phyloP scores from a whole-genome alignment of 1,140 invertebrate species.

The Drosophila kepulauana region DNA sequence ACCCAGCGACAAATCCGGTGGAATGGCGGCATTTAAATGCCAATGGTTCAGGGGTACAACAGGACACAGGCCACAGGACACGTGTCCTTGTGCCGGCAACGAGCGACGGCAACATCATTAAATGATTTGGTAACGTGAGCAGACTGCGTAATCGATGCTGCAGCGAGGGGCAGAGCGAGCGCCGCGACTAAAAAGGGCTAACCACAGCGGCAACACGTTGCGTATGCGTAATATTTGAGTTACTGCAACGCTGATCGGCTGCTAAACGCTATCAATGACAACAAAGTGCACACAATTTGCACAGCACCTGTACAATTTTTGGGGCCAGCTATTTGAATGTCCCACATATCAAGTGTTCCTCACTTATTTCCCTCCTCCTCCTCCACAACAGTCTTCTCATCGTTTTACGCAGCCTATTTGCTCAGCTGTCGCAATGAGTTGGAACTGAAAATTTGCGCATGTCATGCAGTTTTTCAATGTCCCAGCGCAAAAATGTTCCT shows the following conservation, averaged over 20 bases:
- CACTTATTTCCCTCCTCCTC: neutral
- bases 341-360: neutral
- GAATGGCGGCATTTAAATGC: slow-evolving; percentile 3
- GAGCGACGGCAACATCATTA: slow-evolving; percentile 51
- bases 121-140: slow-evolving; percentile 74
- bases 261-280: slow-evolving; percentile 20
- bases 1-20: slow-evolving; percentile 14
- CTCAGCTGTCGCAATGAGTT: slow-evolving; percentile 38
- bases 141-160: slow-evolving; percentile 39
- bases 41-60: neutral
- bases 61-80: slow-evolving; percentile 2
- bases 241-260: slow-evolving; percentile 7
- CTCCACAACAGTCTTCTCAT: neutral
- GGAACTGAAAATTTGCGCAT: slow-evolving; percentile 25
- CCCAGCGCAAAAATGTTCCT: slow-evolving; percentile 52
- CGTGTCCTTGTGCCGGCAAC: slow-evolving; percentile 15
- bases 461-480: slow-evolving; percentile 51
- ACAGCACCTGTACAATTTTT: slow-evolving; percentile 12
- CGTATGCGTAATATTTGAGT: slow-evolving; percentile 61
- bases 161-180: neutral
- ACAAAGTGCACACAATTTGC: slow-evolving; percentile 3
- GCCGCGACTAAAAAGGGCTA: neutral
- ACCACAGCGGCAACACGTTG: slow-evolving; percentile 54
- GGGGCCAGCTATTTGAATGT: slow-evolving; percentile 1
- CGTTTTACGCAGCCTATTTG: slow-evolving; percentile 23